phyloP scores from a whole-genome alignment of 2,797 vertebrate species.

The Acestrorhynchus altus region DNA sequence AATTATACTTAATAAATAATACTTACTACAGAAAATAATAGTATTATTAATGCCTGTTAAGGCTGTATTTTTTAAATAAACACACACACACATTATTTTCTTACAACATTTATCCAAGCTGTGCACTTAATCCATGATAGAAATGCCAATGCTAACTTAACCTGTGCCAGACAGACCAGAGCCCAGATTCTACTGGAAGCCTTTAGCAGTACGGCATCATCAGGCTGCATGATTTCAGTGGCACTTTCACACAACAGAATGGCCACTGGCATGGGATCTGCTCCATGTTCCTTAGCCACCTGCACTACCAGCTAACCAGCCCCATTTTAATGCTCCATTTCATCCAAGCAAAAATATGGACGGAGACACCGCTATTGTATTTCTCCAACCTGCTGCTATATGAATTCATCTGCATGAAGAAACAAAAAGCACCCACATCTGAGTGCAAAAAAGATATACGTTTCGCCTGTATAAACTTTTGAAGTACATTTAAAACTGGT shows the following conservation, averaged over 20 bases:
- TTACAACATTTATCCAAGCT: slow-evolving; percentile 33
- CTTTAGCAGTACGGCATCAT: slow-evolving; percentile 31
- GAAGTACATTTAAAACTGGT: neutral
- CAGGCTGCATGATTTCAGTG: slow-evolving; percentile 36
- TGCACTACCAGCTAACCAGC: slow-evolving; percentile 30
- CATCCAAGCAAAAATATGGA: slow-evolving; percentile 45
- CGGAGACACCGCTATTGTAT: slow-evolving; percentile 25
- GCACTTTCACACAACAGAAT: slow-evolving; percentile 53
- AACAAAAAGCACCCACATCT: neutral
- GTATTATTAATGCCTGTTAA: slow-evolving; percentile 10
- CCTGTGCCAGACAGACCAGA: slow-evolving; percentile 37
- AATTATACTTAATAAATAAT: no score
- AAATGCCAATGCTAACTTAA: slow-evolving; percentile 29
- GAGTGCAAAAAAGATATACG: neutral
- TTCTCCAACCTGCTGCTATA: slow-evolving; percentile 6
- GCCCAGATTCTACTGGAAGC: slow-evolving; percentile 40
- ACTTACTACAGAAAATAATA: slow-evolving; percentile 15
- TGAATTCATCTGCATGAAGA: neutral
- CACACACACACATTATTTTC: slow-evolving; percentile 22
- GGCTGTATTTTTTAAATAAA: neutral
- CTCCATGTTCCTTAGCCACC: slow-evolving; percentile 51
- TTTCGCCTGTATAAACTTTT: neutral
- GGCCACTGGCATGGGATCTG: slow-evolving; percentile 35
- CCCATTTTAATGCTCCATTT: slow-evolving; percentile 25
- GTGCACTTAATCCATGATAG: slow-evolving; percentile 35